Percentiles rank a stretch among this genome's conserved stretches.
phyloP scores from a whole-genome alignment of 2,113 vertebrate species.

The Manacus vitellinus region DNA sequence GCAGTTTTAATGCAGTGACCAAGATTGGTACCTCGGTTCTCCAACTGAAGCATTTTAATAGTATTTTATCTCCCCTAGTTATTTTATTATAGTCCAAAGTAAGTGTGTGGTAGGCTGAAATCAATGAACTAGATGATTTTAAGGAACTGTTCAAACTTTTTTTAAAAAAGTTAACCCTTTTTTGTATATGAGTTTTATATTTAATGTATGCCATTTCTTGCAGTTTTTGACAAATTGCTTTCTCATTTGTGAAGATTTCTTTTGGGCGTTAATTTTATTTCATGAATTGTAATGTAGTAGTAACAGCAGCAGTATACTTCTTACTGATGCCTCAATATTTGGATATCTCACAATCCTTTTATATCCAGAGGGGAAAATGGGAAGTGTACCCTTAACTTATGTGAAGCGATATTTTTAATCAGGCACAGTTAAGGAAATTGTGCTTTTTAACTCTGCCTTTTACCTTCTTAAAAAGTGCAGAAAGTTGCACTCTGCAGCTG shows the following conservation, averaged over 20 bases:
- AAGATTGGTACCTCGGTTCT: conserved; percentile 69
- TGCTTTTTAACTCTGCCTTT: conserved; percentile 39
- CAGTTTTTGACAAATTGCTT: conserved; percentile 66
- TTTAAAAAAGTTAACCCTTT: neutral
- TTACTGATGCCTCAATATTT: conserved; percentile 41
- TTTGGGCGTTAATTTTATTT: conserved; percentile 51
- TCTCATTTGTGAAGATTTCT: conserved; percentile 64
- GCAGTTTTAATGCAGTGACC: conserved; percentile 78
- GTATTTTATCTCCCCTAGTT: conserved; percentile 55
- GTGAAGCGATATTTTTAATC: conserved; percentile 20
- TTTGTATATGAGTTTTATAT: conserved; percentile 77
- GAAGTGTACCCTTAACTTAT: neutral
- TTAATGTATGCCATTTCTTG: conserved; percentile 69
- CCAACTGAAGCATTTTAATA: conserved; percentile 71
- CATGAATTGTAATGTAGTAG: conserved; percentile 30
- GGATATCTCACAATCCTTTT: conserved; percentile 12
- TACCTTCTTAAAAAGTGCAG: neutral
- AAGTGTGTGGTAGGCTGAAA: conserved; percentile 63
- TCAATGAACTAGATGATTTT: conserved; percentile 59
- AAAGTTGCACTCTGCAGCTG: neutral
- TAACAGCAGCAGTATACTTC: conserved; percentile 41
- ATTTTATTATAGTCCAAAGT: conserved; percentile 55
- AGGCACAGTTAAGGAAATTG: neutral
- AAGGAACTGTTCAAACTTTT: conserved; percentile 47
- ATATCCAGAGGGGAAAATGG: neutral